Evolutionary conservation across 1,140 invertebrate genomes (phyloP).

Genomic region (Heliconius hermathena): DNA sequence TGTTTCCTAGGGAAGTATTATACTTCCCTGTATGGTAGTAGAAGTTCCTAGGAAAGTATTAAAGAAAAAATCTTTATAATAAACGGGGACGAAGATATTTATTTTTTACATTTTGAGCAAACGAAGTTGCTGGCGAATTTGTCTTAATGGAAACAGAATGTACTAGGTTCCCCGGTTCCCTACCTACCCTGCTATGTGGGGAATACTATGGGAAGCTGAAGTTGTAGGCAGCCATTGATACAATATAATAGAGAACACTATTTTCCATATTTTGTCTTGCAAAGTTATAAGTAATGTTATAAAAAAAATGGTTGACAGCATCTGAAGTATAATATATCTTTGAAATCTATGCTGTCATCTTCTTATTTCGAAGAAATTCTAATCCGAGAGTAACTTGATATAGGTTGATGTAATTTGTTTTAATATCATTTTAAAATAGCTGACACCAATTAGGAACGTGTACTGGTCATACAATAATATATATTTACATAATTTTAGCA

Average conservation of each 20-base stretch:
- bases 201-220: too few species aligned
- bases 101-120: too few species aligned
- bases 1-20: too few species aligned
- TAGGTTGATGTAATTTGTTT: conserved; percentile 27
- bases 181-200: too few species aligned
- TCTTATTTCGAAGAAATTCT: conserved; percentile 31
- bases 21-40: too few species aligned
- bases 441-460: background rate
- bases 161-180: background rate
- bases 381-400: conserved; percentile 30
- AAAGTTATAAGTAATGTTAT: background rate
- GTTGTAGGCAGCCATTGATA: too few species aligned
- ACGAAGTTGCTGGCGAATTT: too few species aligned
- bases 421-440: conserved; percentile 9
- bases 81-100: too few species aligned
- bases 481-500: background rate
- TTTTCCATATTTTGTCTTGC: background rate
- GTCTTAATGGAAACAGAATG: background rate
- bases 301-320: background rate
- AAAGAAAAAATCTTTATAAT: too few species aligned
- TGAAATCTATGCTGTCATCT: conserved; percentile 34
- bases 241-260: too few species aligned
- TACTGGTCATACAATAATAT: background rate
- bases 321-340: conserved; percentile 18
- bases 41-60: too few species aligned